phyloP scores from a whole-genome alignment of 2,888 invertebrate genomes.

The Cynaeus angustus region DNA sequence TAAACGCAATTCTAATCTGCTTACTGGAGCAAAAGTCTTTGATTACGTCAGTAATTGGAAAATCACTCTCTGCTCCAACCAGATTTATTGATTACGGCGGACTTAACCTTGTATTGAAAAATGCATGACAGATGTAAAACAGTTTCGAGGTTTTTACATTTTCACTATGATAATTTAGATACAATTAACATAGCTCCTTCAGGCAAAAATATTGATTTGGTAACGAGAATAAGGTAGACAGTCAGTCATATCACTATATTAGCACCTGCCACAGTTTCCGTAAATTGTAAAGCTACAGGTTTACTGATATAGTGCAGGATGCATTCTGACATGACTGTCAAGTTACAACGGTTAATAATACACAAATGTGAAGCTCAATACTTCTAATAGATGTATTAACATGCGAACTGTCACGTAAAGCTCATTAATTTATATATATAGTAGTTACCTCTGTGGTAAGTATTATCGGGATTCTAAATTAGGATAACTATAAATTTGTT shows the following conservation, averaged over 20 bases:
- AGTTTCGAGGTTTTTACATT: too few relatives aligned
- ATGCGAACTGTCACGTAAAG: constrained; percentile 19
- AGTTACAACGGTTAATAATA: constrained; percentile 21
- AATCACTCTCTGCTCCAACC: constrained; percentile 6
- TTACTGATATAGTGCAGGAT: constrained; percentile 27
- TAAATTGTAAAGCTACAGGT: constrained; percentile 29
- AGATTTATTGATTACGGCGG: constrained; percentile 5
- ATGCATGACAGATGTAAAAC: too few relatives aligned
- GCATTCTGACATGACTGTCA: constrained; percentile 29
- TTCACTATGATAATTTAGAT: too few relatives aligned
- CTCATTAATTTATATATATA: constrained; percentile 6
- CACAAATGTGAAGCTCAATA: constrained; percentile 15
- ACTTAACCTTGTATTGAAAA: too few relatives aligned
- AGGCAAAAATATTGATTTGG: too few relatives aligned
- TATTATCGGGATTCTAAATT: background rate
- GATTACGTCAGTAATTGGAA: constrained; percentile 17
- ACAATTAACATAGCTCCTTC: too few relatives aligned
- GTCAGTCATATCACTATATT: background rate
- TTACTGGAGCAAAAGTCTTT: constrained; percentile 16
- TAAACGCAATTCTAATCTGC: constrained; percentile 28
- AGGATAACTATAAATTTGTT: background rate
- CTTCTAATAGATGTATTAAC: constrained; percentile 14
- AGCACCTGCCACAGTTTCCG: constrained; percentile 1
- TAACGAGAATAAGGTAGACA: background rate
- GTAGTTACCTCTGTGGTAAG: background rate